Percentiles rank a stretch among this genome's conserved stretches.
Evolutionary conservation across 2,797 vertebrate species (phyloP).

Genomic region (Urophycis tenuis): DNA sequence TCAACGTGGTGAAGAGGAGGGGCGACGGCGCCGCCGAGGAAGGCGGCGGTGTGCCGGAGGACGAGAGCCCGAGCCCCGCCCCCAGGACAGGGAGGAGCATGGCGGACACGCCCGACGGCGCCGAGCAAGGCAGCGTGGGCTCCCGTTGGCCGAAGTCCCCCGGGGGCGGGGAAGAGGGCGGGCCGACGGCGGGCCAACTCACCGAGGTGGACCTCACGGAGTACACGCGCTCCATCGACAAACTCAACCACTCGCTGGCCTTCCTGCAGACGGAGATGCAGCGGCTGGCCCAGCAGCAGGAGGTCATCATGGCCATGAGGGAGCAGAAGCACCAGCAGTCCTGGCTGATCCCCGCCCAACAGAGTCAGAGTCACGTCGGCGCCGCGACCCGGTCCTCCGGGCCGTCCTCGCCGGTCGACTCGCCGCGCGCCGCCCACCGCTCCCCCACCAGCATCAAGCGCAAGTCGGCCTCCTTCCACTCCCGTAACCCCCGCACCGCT

Average conservation of each 20-base stretch:
- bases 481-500: constrained; percentile 79
- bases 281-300: constrained; percentile 91
- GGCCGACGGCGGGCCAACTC: constrained; percentile 46
- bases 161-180: constrained; percentile 59
- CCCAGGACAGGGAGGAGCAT: constrained; percentile 70
- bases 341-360: constrained; percentile 86
- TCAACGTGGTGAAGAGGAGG: constrained; percentile 91
- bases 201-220: constrained; percentile 85
- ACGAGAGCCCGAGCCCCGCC: constrained; percentile 50
- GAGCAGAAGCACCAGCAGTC: constrained; percentile 81
- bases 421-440: constrained; percentile 77
- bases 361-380: constrained; percentile 67
- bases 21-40: constrained; percentile 80
- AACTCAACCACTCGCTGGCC: constrained; percentile 86
- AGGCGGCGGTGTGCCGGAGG: constrained; percentile 67
- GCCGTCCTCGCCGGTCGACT: constrained; percentile 79
- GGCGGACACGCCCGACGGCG: constrained; percentile 75
- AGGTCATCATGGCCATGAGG: constrained; percentile 96
- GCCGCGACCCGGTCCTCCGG: constrained; percentile 76
- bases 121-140: constrained; percentile 57
- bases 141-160: constrained; percentile 77
- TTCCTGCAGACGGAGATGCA: constrained; percentile 97
- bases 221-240: constrained; percentile 94
- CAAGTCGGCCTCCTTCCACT: constrained; percentile 84
- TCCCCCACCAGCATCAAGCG: constrained; percentile 85